phyloP scores from a whole-genome alignment of 2,797 vertebrate genomes.

The Cryptoblepharus egeriae region DNA sequence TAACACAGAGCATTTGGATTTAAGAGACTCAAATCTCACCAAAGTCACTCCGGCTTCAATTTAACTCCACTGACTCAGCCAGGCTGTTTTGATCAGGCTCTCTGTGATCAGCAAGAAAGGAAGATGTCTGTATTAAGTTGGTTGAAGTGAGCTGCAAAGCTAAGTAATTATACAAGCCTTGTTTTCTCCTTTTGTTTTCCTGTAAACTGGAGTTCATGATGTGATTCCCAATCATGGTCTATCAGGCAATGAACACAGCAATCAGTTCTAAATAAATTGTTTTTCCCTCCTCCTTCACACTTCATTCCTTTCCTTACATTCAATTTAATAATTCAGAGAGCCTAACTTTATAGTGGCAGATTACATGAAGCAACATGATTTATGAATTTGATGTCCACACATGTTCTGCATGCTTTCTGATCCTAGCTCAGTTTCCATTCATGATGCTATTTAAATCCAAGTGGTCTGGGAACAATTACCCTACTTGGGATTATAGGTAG shows the following conservation, averaged over 20 bases:
- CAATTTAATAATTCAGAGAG: conserved; percentile 43
- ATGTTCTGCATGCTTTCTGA: conserved; percentile 33
- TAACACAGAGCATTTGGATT: neutral
- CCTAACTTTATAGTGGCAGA: conserved; percentile 2
- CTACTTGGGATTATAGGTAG: conserved; percentile 60
- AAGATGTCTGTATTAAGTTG: neutral
- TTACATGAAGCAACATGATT: conserved; percentile 17
- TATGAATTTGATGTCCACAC: conserved; percentile 1
- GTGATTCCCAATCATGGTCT: conserved; percentile 25
- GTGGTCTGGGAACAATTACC: conserved; percentile 58
- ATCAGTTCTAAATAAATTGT: neutral
- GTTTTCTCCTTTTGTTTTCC: conserved; percentile 18
- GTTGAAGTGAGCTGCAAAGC: neutral
- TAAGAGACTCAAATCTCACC: neutral
- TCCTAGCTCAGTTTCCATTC: conserved; percentile 53
- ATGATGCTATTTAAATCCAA: conserved; percentile 52
- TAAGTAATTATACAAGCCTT: conserved; percentile 5
- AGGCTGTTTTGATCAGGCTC: neutral
- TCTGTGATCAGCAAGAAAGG: neutral
- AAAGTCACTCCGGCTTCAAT: neutral
- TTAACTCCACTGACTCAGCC: neutral
- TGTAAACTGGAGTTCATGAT: neutral
- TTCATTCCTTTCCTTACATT: conserved; percentile 24
- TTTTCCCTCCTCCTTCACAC: conserved; percentile 19
- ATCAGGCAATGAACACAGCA: neutral